phyloP scores from a whole-genome alignment of 1,140 invertebrate species.

The Sweltsa coloradensis region DNA sequence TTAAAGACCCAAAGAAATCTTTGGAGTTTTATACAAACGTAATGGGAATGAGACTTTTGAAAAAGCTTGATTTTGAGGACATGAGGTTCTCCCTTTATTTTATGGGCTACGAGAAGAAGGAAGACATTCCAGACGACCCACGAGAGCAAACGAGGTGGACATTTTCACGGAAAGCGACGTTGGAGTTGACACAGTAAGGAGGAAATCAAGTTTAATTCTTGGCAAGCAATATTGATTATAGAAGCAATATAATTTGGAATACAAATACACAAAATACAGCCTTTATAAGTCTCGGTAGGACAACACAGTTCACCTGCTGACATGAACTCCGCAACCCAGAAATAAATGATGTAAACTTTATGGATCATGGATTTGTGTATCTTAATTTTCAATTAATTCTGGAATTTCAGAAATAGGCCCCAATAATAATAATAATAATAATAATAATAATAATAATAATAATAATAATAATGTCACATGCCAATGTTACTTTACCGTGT shows the following conservation, averaged over 20 bases:
- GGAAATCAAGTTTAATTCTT: constrained; percentile 10
- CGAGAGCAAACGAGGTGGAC: constrained; percentile 61
- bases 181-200: constrained; percentile 86
- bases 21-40: constrained; percentile 84
- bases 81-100: constrained; percentile 90
- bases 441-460: no score
- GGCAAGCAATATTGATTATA: background rate
- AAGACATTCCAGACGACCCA: constrained; percentile 57
- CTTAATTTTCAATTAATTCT: no score
- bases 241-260: constrained; percentile 1
- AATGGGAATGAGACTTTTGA: constrained; percentile 78
- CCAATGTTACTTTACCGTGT: no score
- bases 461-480: no score
- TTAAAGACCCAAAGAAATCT: constrained; percentile 79
- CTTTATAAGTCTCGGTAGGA: constrained; percentile 10
- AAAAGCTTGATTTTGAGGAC: constrained; percentile 77
- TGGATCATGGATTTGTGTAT: no score
- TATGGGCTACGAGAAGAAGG: constrained; percentile 75
- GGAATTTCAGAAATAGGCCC: no score
- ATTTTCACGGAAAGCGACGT: constrained; percentile 69
- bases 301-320: no score
- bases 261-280: background rate
- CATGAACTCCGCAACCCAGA: no score
- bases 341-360: no score
- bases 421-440: no score